These are phyloP conservation scores for Microtus montanus DNA, from an alignment of 2,113 vertebrate species.

Conservation along the genomic window DNA sequence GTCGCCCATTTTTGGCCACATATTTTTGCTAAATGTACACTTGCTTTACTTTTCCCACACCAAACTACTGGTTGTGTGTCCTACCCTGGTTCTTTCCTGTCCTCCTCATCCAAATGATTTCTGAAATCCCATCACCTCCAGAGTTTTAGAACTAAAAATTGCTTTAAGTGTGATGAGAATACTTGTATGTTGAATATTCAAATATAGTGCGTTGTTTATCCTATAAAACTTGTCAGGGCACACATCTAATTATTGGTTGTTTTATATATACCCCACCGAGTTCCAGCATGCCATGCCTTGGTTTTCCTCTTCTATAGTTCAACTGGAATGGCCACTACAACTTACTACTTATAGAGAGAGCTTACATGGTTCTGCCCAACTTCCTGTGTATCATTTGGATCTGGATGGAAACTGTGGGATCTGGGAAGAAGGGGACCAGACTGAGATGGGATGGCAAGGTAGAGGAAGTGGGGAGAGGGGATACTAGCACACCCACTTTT, in stretches of 20 bases:
- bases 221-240: not conserved
- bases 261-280: not conserved
- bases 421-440: not conserved
- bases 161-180: not conserved
- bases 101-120: not conserved
- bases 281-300: not conserved
- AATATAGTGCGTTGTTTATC: not conserved
- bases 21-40: not conserved
- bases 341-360: not conserved
- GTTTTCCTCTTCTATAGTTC: not conserved
- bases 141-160: not conserved
- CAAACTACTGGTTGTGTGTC: not conserved
- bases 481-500: not conserved
- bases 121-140: not conserved
- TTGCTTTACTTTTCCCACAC: not conserved
- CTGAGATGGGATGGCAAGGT: not conserved
- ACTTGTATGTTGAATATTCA: conserved; percentile 21
- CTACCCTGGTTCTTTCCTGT: not conserved
- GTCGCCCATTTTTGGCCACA: not conserved
- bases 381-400: not conserved
- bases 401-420: not conserved
- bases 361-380: not conserved
- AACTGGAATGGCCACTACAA: not conserved
- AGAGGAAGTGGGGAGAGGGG: not conserved
- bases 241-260: conserved; percentile 37